phyloP scores from a whole-genome alignment of 2,888 invertebrate species.

The Drosophila rellima region DNA sequence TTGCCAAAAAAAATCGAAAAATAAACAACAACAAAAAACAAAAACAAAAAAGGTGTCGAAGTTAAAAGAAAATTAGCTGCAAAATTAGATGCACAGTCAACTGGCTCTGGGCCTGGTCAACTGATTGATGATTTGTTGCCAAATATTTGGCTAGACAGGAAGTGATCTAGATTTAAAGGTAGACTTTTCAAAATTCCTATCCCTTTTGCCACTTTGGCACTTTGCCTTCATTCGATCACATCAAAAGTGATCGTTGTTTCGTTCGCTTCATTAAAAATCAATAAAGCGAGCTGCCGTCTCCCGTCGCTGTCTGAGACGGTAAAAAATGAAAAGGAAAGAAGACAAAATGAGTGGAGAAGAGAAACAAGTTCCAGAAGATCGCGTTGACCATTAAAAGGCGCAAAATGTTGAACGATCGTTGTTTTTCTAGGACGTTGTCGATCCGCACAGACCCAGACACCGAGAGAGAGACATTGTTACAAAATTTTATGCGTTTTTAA shows the following conservation, averaged over 20 bases:
- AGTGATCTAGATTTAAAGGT: constrained; percentile 27
- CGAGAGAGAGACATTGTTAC: constrained; percentile 70
- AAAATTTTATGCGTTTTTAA: constrained; percentile 81
- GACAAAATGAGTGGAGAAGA: background rate
- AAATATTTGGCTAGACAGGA: constrained; percentile 74
- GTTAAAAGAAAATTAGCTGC: constrained; percentile 49
- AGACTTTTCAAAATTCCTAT: background rate
- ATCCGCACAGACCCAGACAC: background rate
- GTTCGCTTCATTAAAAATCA: constrained; percentile 84
- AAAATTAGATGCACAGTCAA: constrained; percentile 46
- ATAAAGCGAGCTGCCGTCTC: constrained; percentile 72
- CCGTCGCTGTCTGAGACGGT: constrained; percentile 15
- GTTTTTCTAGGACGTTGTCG: constrained; percentile 31
- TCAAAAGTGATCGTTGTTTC: constrained; percentile 62
- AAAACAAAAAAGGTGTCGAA: constrained; percentile 54
- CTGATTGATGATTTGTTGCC: constrained; percentile 77
- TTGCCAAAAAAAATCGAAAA: too few relatives aligned
- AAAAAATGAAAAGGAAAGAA: constrained; percentile 13
- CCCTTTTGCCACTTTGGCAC: background rate
- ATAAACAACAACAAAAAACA: background rate
- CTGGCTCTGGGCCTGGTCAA: background rate
- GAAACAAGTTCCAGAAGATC: constrained; percentile 23
- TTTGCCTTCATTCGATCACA: constrained; percentile 33
- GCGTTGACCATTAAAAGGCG: constrained; percentile 65
- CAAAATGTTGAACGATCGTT: constrained; percentile 64